phyloP scores from a whole-genome alignment of 2,113 vertebrate species.

The Nycticryphes semicollaris region DNA sequence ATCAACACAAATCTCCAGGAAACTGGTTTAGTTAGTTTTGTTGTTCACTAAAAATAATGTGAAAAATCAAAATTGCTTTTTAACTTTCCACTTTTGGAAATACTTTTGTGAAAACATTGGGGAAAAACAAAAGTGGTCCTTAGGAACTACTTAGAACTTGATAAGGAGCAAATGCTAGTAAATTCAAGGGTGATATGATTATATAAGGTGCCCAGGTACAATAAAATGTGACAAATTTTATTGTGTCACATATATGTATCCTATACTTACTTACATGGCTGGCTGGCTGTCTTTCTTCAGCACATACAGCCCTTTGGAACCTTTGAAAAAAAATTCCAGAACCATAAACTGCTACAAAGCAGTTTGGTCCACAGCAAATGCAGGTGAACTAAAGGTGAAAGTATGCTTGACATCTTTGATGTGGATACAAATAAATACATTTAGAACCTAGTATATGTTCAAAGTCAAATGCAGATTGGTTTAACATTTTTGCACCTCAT shows the following conservation, averaged over 20 bases:
- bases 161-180: not conserved
- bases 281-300: not conserved
- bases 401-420: not conserved
- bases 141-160: not conserved
- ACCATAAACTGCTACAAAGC: not conserved
- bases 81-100: not conserved
- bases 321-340: not conserved
- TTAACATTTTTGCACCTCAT: not conserved
- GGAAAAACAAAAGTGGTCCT: not conserved
- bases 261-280: not conserved
- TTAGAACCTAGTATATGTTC: not conserved
- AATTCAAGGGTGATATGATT: not conserved
- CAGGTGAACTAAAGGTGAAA: not conserved
- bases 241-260: no score
- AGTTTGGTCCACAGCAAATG: not conserved
- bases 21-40: not conserved
- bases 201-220: not conserved
- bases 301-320: not conserved
- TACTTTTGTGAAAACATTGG: not conserved
- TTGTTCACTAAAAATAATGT: not conserved
- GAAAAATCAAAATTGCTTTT: not conserved
- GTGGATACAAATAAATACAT: not conserved
- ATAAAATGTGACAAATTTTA: not conserved
- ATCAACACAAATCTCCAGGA: not conserved
- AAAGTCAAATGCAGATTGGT: not conserved